A percentile compares a stretch with the other conserved stretches of the same genome.
Conservation (phyloP, 2,113 vertebrate species). For the Rhabdomys dilectus region DNA sequence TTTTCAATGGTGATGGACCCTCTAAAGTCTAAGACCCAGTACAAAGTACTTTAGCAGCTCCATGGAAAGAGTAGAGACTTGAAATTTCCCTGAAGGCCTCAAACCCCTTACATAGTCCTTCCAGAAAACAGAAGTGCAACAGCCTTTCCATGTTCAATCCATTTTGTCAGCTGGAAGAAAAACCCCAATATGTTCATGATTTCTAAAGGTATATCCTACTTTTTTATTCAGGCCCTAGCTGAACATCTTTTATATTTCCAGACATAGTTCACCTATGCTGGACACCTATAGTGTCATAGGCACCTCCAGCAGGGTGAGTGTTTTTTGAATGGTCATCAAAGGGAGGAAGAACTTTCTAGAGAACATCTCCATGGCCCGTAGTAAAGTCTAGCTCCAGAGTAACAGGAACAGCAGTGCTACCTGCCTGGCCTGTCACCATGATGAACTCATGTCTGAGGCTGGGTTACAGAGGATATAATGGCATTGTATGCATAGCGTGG, state of each 20-base stretch:
- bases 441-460: neutral
- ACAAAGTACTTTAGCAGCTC: neutral
- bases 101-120: neutral
- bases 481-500: neutral
- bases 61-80: neutral
- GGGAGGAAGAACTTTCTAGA: neutral
- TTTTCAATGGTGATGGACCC: neutral
- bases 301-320: neutral
- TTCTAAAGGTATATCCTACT: neutral
- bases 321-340: too few relatives aligned
- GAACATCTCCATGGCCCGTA: conserved; percentile 19
- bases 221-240: conserved; percentile 15
- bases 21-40: neutral
- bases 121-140: conserved; percentile 13
- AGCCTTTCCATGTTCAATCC: neutral
- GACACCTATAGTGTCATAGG: too few relatives aligned
- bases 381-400: neutral
- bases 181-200: neutral
- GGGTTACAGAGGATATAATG: neutral
- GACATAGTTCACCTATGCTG: conserved; percentile 26
- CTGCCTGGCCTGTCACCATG: neutral
- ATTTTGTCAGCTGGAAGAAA: neutral
- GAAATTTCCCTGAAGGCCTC: neutral
- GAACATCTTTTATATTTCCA: conserved; percentile 12
- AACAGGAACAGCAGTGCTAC: neutral